A percentile compares a stretch with the other conserved stretches of the same genome.
phyloP scores from a whole-genome alignment of 2,113 vertebrate genomes.

The Alaudala cheleensis region DNA sequence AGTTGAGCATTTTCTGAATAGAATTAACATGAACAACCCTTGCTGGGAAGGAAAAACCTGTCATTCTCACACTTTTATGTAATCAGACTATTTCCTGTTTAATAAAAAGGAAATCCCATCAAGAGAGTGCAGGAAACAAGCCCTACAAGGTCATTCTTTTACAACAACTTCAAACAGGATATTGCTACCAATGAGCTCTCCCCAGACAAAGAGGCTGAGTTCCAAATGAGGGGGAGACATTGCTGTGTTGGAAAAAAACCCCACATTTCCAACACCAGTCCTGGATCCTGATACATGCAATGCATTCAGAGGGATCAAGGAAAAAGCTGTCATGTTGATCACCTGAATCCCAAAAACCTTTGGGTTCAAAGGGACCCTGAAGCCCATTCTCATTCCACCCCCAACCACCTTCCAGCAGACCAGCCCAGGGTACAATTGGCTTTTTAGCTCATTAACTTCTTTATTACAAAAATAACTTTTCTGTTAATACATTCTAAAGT shows the following conservation, averaged over 20 bases:
- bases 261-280: neutral
- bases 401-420: neutral
- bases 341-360: neutral
- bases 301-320: neutral
- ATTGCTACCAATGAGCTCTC: slow-evolving; percentile 55
- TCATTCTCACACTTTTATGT: slow-evolving; percentile 65
- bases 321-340: neutral
- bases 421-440: neutral
- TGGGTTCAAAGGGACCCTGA: neutral
- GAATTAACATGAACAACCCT: slow-evolving; percentile 43
- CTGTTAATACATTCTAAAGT: neutral
- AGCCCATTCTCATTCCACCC: neutral
- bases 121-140: slow-evolving; percentile 50
- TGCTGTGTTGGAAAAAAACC: neutral
- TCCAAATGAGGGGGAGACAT: neutral
- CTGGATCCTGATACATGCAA: neutral
- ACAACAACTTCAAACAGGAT: slow-evolving; percentile 60
- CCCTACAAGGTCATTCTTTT: slow-evolving; percentile 59
- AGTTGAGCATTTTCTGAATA: slow-evolving; percentile 20
- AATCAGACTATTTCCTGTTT: slow-evolving; percentile 64
- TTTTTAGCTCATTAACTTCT: neutral
- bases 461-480: neutral
- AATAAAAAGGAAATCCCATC: slow-evolving; percentile 67
- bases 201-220: slow-evolving; percentile 22
- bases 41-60: slow-evolving; percentile 48